Base-by-base conservation (phyloP, 2,113 vertebrate genomes). In the Lagopus muta region DNA sequence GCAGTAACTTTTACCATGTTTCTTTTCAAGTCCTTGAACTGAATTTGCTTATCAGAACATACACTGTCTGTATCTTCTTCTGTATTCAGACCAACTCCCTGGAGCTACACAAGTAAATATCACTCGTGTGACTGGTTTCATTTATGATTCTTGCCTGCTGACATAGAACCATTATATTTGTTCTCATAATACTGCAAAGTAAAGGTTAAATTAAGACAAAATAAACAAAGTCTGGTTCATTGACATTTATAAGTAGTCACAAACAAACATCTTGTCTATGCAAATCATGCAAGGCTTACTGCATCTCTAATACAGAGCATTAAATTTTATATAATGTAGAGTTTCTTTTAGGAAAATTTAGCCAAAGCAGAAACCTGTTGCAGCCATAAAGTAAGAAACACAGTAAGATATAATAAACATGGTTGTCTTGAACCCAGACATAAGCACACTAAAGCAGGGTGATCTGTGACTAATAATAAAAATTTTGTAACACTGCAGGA, bases 191-290 rank as follows among this genome's bases (percentile, higher is more conserved):
- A 73, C 20, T 43, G 4, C 16, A 22, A 81, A 83, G 28, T 77
- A 92, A 95, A 94, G 19, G 38, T 82, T 88, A 82, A 91, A 80
- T 86, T 69, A 81, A 82, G 57, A 30, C 18, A 84, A 92, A 92
- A 45, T 10, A 76, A 92, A 48, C 2, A 75, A 91, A 86, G 5
- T 1, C 27, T 66, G 6, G 14, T 87, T 92, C 62, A 80, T 6
- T 92, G 82, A 58, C 24, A 48, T 93, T 86, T 90, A 58, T 90
- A 92, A 48, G 4, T 34, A 82, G 19, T 82, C 89, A 58, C 0
- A 0, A 74, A 55, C 12, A 72, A 89, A 34, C 2, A 34, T 24
- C 34, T 75, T 77, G 38, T 77, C 45, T 22, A 64, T 34, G 3
- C 11, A 85, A 58, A 8, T 15, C 17, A 40, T 54, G 20, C 20